Evolutionary conservation across 1,140 invertebrate species (phyloP).

Genomic region (Lepidostoma basale): DNA sequence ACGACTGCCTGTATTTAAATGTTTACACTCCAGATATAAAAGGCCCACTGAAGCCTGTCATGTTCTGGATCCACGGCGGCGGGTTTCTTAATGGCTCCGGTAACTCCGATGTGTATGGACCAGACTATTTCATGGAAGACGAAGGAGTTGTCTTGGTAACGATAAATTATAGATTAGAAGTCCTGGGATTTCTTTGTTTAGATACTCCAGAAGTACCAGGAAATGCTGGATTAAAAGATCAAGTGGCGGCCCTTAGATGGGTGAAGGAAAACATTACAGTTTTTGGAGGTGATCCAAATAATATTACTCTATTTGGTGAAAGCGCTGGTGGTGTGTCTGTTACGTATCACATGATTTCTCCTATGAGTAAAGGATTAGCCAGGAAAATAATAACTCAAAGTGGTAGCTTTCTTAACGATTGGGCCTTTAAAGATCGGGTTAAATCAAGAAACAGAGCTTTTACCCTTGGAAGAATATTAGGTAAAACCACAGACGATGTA

Average conservation of each 20-base stretch:
- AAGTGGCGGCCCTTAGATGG: slow-evolving; percentile 35
- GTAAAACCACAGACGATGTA: slow-evolving; percentile 30
- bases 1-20: slow-evolving; percentile 64
- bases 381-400: slow-evolving; percentile 67
- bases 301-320: slow-evolving; percentile 64
- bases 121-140: slow-evolving; percentile 61
- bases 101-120: slow-evolving; percentile 47
- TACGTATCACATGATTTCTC: slow-evolving; percentile 49
- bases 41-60: slow-evolving; percentile 50
- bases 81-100: slow-evolving; percentile 60
- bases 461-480: slow-evolving; percentile 52
- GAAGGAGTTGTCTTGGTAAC: slow-evolving; percentile 73
- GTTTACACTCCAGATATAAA: slow-evolving; percentile 53
- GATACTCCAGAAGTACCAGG: slow-evolving; percentile 61
- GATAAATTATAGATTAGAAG: slow-evolving; percentile 77
- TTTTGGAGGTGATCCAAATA: slow-evolving; percentile 67
- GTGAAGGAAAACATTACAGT: slow-evolving; percentile 62
- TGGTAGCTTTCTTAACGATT: slow-evolving; percentile 56
- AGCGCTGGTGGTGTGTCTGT: slow-evolving; percentile 59
- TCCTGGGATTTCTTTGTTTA: slow-evolving; percentile 72
- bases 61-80: slow-evolving; percentile 68
- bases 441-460: slow-evolving; percentile 51
- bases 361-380: slow-evolving; percentile 57
- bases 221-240: slow-evolving; percentile 42
- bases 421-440: too few species aligned